A percentile compares a stretch with the other conserved stretches of the same genome.
These are phyloP conservation scores for Chymomyza caudatula DNA, from an alignment of 2,888 invertebrate genomes.

Conservation along the genomic window DNA sequence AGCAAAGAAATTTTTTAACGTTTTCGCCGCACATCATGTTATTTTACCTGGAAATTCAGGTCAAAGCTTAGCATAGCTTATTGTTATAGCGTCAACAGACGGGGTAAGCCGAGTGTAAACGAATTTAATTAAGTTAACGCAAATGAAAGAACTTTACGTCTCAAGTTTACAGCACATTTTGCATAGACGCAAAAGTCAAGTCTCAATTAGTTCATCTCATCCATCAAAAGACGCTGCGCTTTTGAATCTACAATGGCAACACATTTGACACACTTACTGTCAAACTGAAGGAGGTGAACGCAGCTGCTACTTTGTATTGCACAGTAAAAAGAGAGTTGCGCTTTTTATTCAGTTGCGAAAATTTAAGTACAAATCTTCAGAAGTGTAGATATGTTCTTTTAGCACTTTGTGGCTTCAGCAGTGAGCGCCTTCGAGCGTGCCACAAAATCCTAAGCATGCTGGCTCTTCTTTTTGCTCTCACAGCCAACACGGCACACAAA, in stretches of 20 bases:
- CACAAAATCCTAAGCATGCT: too few relatives aligned
- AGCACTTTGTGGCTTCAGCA: too few relatives aligned
- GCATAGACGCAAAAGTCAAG: not conserved
- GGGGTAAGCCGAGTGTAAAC: conserved; percentile 22
- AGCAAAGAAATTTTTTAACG: conserved; percentile 15
- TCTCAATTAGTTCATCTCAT: not conserved
- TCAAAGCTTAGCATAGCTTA: conserved; percentile 28
- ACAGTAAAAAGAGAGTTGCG: not conserved
- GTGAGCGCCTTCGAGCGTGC: too few relatives aligned
- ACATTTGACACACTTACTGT: not conserved
- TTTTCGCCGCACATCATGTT: conserved; percentile 48
- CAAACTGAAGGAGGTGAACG: not conserved
- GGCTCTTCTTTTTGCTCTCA: too few relatives aligned
- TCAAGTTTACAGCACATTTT: too few relatives aligned
- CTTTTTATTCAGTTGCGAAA: conserved; percentile 17
- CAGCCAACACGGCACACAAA: too few relatives aligned
- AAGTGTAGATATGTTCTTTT: too few relatives aligned
- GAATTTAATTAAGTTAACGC: conserved; percentile 3
- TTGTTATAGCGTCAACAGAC: conserved; percentile 13
- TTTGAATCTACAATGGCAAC: not conserved
- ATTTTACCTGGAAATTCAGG: conserved; percentile 62
- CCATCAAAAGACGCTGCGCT: not conserved
- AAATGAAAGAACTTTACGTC: too few relatives aligned
- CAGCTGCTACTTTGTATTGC: not conserved
- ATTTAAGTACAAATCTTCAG: conserved; percentile 19